phyloP scores from a whole-genome alignment of 2,888 invertebrate species.

The Gryllus longicercus region DNA sequence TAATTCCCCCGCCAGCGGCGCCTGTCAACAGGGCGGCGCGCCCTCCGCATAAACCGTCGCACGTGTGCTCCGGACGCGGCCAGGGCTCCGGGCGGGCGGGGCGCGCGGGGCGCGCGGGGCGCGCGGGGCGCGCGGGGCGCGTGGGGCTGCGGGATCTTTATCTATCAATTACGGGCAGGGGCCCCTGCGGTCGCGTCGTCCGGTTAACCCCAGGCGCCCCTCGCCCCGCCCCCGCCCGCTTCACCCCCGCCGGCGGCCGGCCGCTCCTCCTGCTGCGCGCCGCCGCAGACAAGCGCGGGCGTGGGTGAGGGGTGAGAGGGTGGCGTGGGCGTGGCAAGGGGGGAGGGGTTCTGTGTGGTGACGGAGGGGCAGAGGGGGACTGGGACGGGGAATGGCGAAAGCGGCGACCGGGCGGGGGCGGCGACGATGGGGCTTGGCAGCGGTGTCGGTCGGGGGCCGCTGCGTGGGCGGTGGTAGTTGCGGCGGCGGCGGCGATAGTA shows the following conservation, averaged over 20 bases:
- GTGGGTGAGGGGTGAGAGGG: too few relatives aligned
- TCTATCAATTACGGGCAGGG: constrained; percentile 9
- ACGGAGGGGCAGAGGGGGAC: too few relatives aligned
- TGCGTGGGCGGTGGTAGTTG: neutral
- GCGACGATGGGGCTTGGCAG: neutral
- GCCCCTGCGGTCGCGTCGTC: neutral
- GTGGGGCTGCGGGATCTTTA: neutral
- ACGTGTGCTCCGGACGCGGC: neutral
- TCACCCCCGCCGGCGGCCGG: neutral
- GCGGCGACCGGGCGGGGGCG: neutral
- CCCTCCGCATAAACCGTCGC: neutral
- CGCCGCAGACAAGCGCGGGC: too few relatives aligned
- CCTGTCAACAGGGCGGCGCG: neutral
- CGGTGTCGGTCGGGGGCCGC: neutral
- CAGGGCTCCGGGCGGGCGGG: neutral
- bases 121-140: neutral
- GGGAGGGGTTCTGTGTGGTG: too few relatives aligned
- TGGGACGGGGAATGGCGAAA: neutral
- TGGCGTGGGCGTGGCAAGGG: too few relatives aligned
- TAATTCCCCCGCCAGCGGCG: neutral
- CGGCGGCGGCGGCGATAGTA: neutral
- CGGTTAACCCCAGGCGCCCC: neutral
- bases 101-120: neutral
- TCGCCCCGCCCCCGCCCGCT: neutral
- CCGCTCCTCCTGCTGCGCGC: too few relatives aligned